Evolutionary conservation across 2,888 invertebrate genomes (phyloP), one percentile per base, ranked within the genome.

Genomic region (Himalopsyche anomala): DNA sequence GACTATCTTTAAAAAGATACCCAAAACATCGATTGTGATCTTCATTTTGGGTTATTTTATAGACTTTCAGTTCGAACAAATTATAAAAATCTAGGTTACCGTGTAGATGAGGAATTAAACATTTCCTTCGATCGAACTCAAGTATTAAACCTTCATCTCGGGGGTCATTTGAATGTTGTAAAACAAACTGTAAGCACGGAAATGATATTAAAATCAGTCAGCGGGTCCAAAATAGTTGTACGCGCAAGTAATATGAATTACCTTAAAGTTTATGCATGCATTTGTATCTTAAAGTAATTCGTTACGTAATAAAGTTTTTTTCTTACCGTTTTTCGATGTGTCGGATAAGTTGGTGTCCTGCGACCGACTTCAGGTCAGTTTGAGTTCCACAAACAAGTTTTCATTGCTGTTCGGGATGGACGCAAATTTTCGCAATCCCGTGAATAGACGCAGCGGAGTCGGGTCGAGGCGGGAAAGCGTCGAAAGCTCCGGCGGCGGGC

Each of bases 1-100:
- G 82, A 93, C 93, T 87, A 93, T 92, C 92, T 93, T 93, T 87
- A 93, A 91, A 90, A 93, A 93, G 89, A 93, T 91, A 87, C 93
- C 93, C 91, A 93, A 90, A 28, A 93, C 93, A 86, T 93, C 93
- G 82, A 93, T 91, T 0, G 93, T 92, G 90, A 93, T 93, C 92
- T 93, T 93, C 93, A 93, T 93, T 89, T 91, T 92, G 91, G n/a
- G n/a, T 82, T 87, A 86, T 55, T 45, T 42, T 45, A 51, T 85
- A 19, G 8, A 38, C 36, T 74, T 38, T 74, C 74, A 74, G 74
- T 74, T 83, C 28, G 55, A 54, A 62, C 17, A 38, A 38, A 62
- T 62, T 82, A 82, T 82, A 69, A 38, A 62, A 82, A 40, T 82
- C 38, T 82, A 17, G 56, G 82, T 62, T 82, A 40, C 17, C 38